Evolutionary conservation across 2,797 vertebrate genomes (phyloP).

Genomic region (Sylvilagus floridanus): DNA sequence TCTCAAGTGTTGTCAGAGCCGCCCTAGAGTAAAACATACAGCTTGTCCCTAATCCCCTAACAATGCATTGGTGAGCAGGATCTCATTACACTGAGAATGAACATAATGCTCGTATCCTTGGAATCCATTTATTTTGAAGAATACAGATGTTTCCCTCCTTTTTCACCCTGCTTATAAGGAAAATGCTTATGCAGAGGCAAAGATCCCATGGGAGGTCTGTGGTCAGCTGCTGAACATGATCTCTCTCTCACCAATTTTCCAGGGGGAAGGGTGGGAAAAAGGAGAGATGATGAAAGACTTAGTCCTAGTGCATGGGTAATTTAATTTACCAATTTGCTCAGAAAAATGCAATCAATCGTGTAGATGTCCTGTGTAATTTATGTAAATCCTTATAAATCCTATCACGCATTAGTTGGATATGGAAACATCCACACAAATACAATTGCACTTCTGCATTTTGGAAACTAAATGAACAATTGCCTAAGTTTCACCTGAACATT

Average conservation of each 20-base stretch:
- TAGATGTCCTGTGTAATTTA: not conserved
- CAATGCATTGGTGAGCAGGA: not conserved
- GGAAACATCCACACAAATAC: not conserved
- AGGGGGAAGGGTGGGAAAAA: not conserved
- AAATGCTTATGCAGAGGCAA: not conserved
- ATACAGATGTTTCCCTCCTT: not conserved
- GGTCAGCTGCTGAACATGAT: not conserved
- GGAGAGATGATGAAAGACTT: not conserved
- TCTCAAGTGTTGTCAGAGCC: slow-evolving; percentile 29
- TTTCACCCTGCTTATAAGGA: not conserved
- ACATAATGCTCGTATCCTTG: slow-evolving; percentile 35
- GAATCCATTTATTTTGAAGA: slow-evolving; percentile 63
- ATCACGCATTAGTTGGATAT: not conserved
- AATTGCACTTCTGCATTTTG: not conserved
- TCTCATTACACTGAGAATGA: slow-evolving; percentile 44
- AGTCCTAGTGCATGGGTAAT: not conserved
- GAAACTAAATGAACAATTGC: slow-evolving; percentile 16
- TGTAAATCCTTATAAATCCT: not conserved
- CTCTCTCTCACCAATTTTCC: not conserved
- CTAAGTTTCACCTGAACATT: slow-evolving; percentile 28
- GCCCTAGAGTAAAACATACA: not conserved
- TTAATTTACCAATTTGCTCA: slow-evolving; percentile 7
- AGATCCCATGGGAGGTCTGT: not conserved
- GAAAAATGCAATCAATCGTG: slow-evolving; percentile 20
- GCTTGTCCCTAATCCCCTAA: slow-evolving; percentile 7